Conservation (phyloP, 2,797 vertebrate species). For the Manis javanica region DNA sequence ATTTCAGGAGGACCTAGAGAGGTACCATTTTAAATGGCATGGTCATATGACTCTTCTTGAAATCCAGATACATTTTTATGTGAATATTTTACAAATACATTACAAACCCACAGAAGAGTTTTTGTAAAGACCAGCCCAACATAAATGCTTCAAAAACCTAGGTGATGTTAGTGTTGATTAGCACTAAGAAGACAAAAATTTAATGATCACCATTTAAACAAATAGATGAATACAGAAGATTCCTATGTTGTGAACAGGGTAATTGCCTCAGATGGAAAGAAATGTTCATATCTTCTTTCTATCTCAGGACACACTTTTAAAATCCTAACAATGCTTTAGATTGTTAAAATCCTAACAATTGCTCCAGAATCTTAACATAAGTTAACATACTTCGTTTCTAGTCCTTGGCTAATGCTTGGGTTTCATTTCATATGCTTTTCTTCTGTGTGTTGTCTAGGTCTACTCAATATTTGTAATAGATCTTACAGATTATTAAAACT, state of each 20-base stretch:
- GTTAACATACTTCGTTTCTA: not conserved
- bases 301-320: not conserved
- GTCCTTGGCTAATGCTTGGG: not conserved
- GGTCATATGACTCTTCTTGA: not conserved
- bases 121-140: not conserved
- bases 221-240: not conserved
- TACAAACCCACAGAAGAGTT: not conserved
- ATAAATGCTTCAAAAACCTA: not conserved
- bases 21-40: not conserved
- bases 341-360: not conserved
- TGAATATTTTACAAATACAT: constrained; percentile 1
- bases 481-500: not conserved
- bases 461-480: not conserved
- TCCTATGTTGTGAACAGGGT: not conserved
- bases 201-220: not conserved
- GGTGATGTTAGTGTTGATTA: not conserved
- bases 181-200: not conserved
- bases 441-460: not conserved
- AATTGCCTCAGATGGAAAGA: not conserved
- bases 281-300: not conserved
- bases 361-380: not conserved
- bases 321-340: not conserved
- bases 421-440: not conserved
- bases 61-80: constrained; percentile 33
- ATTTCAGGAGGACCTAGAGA: not conserved